phyloP scores from a whole-genome alignment of 2,888 invertebrate genomes.

The Muschampia plurimacula region DNA sequence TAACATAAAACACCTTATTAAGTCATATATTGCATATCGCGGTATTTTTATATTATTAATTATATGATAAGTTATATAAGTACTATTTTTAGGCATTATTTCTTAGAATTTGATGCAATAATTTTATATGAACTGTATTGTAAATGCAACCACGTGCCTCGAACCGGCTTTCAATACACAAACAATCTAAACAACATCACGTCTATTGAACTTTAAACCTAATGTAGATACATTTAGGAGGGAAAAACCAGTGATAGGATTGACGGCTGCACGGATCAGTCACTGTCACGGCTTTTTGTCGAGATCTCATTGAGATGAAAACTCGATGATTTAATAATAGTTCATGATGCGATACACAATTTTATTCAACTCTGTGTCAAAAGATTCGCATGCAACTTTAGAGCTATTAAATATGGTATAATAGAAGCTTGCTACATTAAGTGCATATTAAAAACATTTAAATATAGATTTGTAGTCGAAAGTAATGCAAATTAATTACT shows the following conservation, averaged over 20 bases:
- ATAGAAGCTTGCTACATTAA: not conserved
- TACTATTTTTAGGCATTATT: not conserved
- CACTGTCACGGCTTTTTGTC: constrained; percentile 31
- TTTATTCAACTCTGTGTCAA: not conserved
- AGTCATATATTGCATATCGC: too few relatives aligned
- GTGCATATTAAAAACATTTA: not conserved
- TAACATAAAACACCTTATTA: too few relatives aligned
- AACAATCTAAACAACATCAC: not conserved
- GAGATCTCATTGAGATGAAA: constrained; percentile 1
- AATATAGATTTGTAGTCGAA: constrained; percentile 7
- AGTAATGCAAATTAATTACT: constrained; percentile 25
- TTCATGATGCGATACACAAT: constrained; percentile 24
- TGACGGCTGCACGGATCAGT: not conserved
- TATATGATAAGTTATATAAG: too few relatives aligned
- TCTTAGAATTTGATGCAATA: constrained; percentile 13
- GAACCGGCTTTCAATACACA: constrained; percentile 1
- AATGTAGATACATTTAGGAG: not conserved
- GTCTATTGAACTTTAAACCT: constrained; percentile 2
- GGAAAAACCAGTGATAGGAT: constrained; percentile 8
- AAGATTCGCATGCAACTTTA: not conserved
- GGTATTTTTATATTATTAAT: too few relatives aligned
- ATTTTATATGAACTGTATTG: too few relatives aligned
- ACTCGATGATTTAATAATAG: constrained; percentile 4
- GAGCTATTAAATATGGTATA: not conserved
- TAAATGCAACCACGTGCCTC: constrained; percentile 11